Percentiles rank a stretch among this genome's conserved stretches.
Conservation (phyloP, 2,888 invertebrate genomes). For the Lochmaea capreae region DNA sequence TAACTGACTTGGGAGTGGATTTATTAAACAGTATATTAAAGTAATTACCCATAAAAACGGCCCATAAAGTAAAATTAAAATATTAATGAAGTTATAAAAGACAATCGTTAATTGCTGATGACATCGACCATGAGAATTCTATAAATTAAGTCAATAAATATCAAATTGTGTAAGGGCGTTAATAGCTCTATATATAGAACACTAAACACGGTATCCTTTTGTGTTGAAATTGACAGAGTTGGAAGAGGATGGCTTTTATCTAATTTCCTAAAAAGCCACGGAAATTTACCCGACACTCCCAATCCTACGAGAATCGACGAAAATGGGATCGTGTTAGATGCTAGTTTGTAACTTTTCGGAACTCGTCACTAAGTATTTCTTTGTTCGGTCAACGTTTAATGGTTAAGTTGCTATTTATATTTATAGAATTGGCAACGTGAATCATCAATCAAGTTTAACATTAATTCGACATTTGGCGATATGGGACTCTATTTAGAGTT, state of each 20-base stretch:
- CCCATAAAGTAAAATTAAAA: background rate
- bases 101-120: background rate
- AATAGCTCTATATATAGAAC: slow-evolving; percentile 25
- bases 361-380: background rate
- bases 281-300: slow-evolving; percentile 21
- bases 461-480: too few species aligned
- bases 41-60: background rate
- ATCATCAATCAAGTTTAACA: too few species aligned
- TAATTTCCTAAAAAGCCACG: slow-evolving; percentile 44
- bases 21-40: too few species aligned
- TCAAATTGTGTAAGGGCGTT: slow-evolving; percentile 3
- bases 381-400: background rate
- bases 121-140: background rate
- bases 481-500: too few species aligned
- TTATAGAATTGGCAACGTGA: too few species aligned
- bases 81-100: background rate
- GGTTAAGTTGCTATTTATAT: too few species aligned
- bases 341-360: background rate
- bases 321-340: slow-evolving; percentile 1
- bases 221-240: slow-evolving; percentile 26
- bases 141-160: slow-evolving; percentile 2
- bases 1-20: too few species aligned
- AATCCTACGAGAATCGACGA: slow-evolving; percentile 9
- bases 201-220: slow-evolving; percentile 12
- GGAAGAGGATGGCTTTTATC: slow-evolving; percentile 45